Conservation (phyloP, 1,140 invertebrate species). For the Atta colombica region DNA sequence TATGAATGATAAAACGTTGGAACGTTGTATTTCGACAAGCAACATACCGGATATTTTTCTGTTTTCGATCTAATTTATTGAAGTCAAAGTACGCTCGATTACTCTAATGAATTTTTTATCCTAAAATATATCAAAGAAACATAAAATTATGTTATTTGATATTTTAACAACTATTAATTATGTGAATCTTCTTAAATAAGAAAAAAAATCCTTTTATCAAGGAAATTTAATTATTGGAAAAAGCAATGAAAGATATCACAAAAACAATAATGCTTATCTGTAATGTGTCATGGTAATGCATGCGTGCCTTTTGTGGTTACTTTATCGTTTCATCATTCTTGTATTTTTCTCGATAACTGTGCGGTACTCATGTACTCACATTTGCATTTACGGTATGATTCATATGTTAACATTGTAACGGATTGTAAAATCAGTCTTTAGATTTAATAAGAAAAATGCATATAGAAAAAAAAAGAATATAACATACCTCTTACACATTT, state of each 20-base stretch:
- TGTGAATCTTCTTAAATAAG: not conserved
- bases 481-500: not conserved
- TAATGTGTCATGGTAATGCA: not conserved
- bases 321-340: conserved; percentile 29
- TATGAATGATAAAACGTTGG: not conserved
- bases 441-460: not conserved
- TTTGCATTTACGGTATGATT: conserved; percentile 1
- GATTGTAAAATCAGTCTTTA: not conserved
- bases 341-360: not conserved
- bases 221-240: conserved; percentile 1
- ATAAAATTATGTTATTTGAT: not conserved
- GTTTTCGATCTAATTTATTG: not conserved
- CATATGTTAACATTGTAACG: not conserved
- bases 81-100: not conserved
- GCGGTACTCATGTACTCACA: conserved; percentile 5
- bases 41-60: not conserved
- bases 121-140: not conserved
- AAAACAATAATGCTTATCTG: not conserved
- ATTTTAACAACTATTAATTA: not conserved
- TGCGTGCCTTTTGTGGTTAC: not conserved
- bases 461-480: not conserved
- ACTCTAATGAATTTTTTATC: not conserved
- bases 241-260: not conserved
- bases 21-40: not conserved
- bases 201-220: not conserved